Evolutionary conservation across 23 tunicate species (phyloP).

Genomic region (Phallusia fumigata): DNA sequence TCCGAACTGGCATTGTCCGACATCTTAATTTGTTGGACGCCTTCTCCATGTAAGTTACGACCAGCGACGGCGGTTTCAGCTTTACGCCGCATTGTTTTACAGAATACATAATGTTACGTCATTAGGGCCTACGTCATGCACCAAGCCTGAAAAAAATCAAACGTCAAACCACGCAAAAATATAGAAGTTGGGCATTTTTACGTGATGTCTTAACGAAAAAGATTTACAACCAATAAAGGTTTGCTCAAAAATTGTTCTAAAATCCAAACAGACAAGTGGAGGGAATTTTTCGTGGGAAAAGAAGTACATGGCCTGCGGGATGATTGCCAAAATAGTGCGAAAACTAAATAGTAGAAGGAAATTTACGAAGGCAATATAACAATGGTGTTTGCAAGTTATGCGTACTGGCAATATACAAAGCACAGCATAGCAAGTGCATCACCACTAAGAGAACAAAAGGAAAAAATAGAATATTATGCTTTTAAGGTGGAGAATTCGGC

Average conservation of each 20-base stretch:
- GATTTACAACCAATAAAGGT: background rate
- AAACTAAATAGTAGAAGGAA: no score
- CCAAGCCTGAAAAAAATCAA: background rate
- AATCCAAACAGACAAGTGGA: background rate
- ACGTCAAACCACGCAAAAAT: no score
- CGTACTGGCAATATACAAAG: no score
- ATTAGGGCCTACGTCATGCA: background rate
- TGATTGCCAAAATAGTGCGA: no score
- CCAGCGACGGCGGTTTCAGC: constrained; percentile 59
- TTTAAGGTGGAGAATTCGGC: no score
- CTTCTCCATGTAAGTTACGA: constrained; percentile 61
- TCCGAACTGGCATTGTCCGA: constrained; percentile 70
- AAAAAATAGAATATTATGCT: no score
- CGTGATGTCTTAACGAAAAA: background rate
- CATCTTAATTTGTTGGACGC: constrained; percentile 55
- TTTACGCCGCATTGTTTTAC: constrained; percentile 77
- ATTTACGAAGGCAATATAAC: no score
- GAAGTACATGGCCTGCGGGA: no score
- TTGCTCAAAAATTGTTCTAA: background rate
- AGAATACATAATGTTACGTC: constrained; percentile 43
- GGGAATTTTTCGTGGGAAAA: no score
- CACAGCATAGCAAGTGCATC: no score
- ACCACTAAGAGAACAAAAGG: no score
- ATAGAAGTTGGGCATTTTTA: background rate
- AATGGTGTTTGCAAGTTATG: no score